A percentile compares a stretch with the other conserved stretches of the same genome.
Conservation (phyloP, 1,140 invertebrate species). For the Diabrotica virgifera region DNA sequence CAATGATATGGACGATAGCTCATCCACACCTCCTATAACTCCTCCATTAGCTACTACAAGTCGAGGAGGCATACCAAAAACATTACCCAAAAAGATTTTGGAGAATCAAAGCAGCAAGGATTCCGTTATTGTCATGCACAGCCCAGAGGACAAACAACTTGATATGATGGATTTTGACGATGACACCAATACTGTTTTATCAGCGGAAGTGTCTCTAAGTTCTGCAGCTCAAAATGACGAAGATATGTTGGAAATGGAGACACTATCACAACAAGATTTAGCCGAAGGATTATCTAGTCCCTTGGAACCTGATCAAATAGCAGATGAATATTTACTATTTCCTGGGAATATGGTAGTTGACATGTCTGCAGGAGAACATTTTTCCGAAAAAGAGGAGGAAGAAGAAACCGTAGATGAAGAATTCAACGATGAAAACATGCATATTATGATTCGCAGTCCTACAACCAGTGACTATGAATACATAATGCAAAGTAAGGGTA, state of each 20-base stretch:
- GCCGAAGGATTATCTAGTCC: conserved; percentile 57
- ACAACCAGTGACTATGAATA: conserved; percentile 46
- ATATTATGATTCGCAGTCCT: conserved; percentile 45
- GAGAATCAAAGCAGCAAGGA: conserved; percentile 33
- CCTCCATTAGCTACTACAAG: conserved; percentile 44
- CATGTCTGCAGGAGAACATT: conserved; percentile 57
- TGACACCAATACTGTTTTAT: conserved; percentile 58
- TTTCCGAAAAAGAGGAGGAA: conserved; percentile 53
- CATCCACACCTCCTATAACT: conserved; percentile 57
- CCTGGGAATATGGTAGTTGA: conserved; percentile 60
- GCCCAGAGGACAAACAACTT: conserved; percentile 45
- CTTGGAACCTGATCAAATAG: conserved; percentile 57
- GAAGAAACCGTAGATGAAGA: conserved; percentile 46
- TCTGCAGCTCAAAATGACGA: conserved; percentile 57
- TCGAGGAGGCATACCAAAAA: conserved; percentile 29
- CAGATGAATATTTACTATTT: conserved; percentile 62
- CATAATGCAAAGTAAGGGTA: conserved; percentile 41
- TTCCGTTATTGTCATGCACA: conserved; percentile 44
- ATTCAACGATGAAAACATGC: conserved; percentile 47
- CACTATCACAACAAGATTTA: conserved; percentile 54
- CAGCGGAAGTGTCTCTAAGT: conserved; percentile 58
- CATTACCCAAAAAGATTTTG: conserved; percentile 35
- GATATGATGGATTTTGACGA: conserved; percentile 61
- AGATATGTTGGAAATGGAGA: conserved; percentile 60
- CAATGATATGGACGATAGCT: conserved; percentile 64